Conservation (phyloP, 2,113 vertebrate species). For the Coregonus clupeaformis region DNA sequence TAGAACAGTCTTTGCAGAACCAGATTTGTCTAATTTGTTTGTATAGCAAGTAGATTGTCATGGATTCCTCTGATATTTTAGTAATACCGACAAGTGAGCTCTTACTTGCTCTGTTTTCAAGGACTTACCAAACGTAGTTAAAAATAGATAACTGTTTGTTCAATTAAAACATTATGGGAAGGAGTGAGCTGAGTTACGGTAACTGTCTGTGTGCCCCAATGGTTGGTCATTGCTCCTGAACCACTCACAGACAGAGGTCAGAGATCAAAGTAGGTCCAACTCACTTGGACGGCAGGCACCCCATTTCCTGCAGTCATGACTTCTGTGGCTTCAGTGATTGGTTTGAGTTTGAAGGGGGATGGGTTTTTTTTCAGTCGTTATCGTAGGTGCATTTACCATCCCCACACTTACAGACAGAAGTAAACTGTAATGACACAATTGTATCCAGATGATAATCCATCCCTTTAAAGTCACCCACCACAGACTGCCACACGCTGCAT, state of each 20-base stretch:
- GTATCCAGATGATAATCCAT: conserved; percentile 68
- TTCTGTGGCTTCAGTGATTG: conserved; percentile 62
- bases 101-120: conserved; percentile 9
- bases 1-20: not conserved
- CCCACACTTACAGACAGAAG: conserved; percentile 51
- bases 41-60: not conserved
- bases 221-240: conserved; percentile 8
- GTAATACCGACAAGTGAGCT: not conserved
- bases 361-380: not conserved
- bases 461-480: conserved; percentile 47
- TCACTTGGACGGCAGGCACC: not conserved
- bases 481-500: conserved; percentile 1
- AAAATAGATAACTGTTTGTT: conserved; percentile 19
- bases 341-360: not conserved
- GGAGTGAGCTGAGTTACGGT: conserved; percentile 50
- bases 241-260: conserved; percentile 38
- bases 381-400: conserved; percentile 37
- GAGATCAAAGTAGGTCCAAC: conserved; percentile 50
- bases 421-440: conserved; percentile 64
- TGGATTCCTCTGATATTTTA: not conserved
- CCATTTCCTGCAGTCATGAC: conserved; percentile 37
- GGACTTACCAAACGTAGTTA: conserved; percentile 28
- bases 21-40: not conserved
- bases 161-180: conserved; percentile 39
- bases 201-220: conserved; percentile 43